Conservation (phyloP, 1,140 invertebrate genomes). For the Lineus longissimus region DNA sequence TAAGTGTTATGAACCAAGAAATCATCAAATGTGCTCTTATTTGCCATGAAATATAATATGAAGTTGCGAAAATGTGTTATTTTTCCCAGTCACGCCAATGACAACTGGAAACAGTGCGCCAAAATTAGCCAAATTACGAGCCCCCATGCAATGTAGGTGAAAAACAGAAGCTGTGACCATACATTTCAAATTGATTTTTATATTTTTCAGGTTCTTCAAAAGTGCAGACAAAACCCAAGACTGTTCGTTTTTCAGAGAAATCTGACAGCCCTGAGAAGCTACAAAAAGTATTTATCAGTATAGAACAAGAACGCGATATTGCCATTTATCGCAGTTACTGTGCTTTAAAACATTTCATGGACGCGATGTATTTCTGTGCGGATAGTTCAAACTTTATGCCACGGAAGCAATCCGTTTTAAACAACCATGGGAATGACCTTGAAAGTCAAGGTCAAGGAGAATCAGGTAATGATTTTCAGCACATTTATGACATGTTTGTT, state of each 20-base stretch:
- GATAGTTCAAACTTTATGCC: conserved; percentile 30
- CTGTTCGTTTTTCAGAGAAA: conserved; percentile 32
- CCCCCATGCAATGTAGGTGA: no score
- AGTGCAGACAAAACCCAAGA: conserved; percentile 27
- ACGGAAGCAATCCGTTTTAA: neutral
- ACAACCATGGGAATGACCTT: neutral
- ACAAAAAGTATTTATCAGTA: conserved; percentile 21
- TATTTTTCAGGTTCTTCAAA: neutral
- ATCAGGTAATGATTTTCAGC: conserved; percentile 24
- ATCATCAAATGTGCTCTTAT: no score
- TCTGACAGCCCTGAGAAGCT: conserved; percentile 4
- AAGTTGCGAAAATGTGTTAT: no score
- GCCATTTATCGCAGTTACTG: conserved; percentile 44
- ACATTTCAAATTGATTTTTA: neutral
- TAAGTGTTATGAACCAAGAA: no score
- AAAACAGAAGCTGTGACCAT: no score
- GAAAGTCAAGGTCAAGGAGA: neutral
- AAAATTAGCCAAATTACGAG: no score
- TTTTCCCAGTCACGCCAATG: no score
- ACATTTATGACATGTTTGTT: conserved; percentile 35
- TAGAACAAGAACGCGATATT: conserved; percentile 42
- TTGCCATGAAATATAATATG: no score
- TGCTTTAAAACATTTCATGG: conserved; percentile 46
- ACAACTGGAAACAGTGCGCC: no score
- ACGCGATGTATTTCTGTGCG: conserved; percentile 38